These are phyloP conservation scores for Acheta domesticus DNA, from an alignment of 2,888 invertebrate species.

Conservation along the genomic window DNA sequence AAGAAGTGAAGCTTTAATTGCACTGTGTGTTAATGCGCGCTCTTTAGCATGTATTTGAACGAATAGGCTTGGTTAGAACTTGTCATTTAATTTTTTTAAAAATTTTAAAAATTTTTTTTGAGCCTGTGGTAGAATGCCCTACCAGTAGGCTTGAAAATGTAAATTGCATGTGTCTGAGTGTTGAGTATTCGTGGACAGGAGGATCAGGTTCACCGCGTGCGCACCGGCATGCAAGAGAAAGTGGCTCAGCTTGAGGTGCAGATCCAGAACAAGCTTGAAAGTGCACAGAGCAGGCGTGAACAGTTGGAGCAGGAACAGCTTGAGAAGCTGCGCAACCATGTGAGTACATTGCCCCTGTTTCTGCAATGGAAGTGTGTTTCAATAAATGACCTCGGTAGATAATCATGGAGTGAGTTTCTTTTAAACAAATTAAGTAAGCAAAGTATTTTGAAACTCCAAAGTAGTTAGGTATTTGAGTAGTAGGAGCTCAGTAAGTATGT, in stretches of 20 bases:
- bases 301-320: slow-evolving; percentile 71
- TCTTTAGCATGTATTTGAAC: no score
- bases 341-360: slow-evolving; percentile 52
- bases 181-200: slow-evolving; percentile 53
- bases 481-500: no score
- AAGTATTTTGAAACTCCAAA: neutral
- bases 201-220: slow-evolving; percentile 70
- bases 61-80: no score
- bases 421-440: slow-evolving; percentile 28
- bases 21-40: no score
- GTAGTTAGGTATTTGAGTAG: no score
- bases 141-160: slow-evolving; percentile 22
- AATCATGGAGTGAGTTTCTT: neutral
- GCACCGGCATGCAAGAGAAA: slow-evolving; percentile 63
- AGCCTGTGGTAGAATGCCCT: neutral
- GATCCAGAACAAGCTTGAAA: slow-evolving; percentile 66
- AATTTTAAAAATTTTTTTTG: no score
- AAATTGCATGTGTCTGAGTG: slow-evolving; percentile 40
- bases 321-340: slow-evolving; percentile 73
- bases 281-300: slow-evolving; percentile 68
- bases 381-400: neutral
- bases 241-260: slow-evolving; percentile 65
- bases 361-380: neutral
- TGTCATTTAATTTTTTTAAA: no score
- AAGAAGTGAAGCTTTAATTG: no score